These are phyloP conservation scores for Lethenteron camtschaticum DNA, from an alignment of 2,113 vertebrate genomes.

Conservation along the genomic window DNA sequence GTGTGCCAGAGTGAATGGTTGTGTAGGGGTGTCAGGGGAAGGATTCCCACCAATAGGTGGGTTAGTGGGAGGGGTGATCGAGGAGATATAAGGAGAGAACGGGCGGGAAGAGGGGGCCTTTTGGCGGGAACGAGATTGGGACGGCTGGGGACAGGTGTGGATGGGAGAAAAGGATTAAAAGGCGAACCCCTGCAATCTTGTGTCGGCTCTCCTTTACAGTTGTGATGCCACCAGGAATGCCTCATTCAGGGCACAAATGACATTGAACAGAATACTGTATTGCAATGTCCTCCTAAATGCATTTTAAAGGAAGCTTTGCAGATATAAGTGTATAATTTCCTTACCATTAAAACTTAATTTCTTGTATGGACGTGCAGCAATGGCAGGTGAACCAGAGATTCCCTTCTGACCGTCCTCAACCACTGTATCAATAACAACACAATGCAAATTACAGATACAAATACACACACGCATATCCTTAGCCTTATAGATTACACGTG, in stretches of 20 bases:
- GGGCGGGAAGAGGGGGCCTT: no score
- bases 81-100: neutral
- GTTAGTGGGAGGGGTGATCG: no score
- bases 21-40: neutral
- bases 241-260: no score
- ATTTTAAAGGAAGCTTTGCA: neutral
- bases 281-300: neutral
- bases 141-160: no score
- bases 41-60: no score
- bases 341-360: slow-evolving; percentile 42
- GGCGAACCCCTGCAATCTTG: no score
- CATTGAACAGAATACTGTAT: neutral
- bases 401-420: slow-evolving; percentile 19
- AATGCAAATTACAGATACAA: no score
- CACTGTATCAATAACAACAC: slow-evolving; percentile 15
- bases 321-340: neutral
- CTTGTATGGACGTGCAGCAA: slow-evolving; percentile 17
- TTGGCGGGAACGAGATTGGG: no score
- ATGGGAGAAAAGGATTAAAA: no score
- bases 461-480: no score
- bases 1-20: neutral
- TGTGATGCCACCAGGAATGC: neutral
- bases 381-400: slow-evolving; percentile 14
- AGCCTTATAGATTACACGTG: no score
- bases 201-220: no score